Conservation (phyloP, 2,797 vertebrate genomes). For the Sus cebifrons region DNA sequence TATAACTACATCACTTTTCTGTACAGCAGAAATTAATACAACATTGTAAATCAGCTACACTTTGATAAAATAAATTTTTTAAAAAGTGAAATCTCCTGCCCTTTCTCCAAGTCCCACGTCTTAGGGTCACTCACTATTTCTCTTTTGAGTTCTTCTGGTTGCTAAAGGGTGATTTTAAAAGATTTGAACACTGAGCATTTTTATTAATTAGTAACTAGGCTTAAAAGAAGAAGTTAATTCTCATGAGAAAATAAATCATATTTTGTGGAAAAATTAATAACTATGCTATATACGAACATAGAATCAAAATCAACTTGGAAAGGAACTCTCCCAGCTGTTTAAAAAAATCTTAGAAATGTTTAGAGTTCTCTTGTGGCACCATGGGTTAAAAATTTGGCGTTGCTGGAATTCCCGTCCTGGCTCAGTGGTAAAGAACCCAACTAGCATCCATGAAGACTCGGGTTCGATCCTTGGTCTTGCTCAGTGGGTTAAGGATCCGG, state of each 20-base stretch:
- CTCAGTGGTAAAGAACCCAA: no score
- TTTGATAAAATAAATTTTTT: no score
- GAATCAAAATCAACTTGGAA: slow-evolving; percentile 9
- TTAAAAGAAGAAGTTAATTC: background rate
- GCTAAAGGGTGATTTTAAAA: background rate
- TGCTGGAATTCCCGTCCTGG: no score
- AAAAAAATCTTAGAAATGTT: background rate
- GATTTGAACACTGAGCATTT: background rate
- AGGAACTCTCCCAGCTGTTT: background rate
- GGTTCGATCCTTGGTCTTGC: no score
- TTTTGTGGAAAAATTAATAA: background rate
- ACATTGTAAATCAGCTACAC: no score
- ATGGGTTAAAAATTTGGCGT: no score
- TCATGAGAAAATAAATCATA: background rate
- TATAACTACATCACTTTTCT: no score
- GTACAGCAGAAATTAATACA: no score
- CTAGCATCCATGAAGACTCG: no score
- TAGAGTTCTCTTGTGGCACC: background rate
- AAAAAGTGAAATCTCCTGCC: background rate
- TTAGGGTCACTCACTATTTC: background rate
- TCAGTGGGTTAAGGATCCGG: no score
- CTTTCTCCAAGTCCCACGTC: background rate
- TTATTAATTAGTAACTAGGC: background rate
- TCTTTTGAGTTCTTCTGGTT: background rate
- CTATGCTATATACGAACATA: background rate